These are phyloP conservation scores for Arnoldichthys spilopterus DNA, from an alignment of 2,797 vertebrate species.

Conservation along the genomic window DNA sequence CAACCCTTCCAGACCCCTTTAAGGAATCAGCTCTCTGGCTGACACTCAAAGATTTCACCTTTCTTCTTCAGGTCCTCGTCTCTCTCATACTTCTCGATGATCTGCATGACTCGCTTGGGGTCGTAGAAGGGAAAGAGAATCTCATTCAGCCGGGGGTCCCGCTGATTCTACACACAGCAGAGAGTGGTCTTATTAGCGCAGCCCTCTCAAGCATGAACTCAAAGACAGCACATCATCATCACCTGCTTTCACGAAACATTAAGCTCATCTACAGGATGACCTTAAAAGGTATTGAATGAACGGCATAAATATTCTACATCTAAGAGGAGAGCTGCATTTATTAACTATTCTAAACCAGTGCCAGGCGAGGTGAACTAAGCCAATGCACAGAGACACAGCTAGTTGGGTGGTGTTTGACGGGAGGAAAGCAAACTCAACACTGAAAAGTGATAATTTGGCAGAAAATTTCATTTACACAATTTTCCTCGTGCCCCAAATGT, in stretches of 20 bases:
- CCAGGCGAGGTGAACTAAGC: neutral
- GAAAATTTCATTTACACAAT: neutral
- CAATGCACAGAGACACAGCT: neutral
- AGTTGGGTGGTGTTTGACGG: slow-evolving; percentile 5
- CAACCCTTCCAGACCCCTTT: neutral
- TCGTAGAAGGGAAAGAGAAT: slow-evolving; percentile 99
- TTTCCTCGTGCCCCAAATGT: neutral
- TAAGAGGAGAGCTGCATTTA: neutral
- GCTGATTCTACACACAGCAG: slow-evolving; percentile 82
- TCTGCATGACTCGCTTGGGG: slow-evolving; percentile 94
- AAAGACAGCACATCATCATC: slow-evolving; percentile 15
- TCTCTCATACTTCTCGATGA: slow-evolving; percentile 94
- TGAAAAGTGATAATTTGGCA: neutral
- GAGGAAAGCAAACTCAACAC: slow-evolving; percentile 7
- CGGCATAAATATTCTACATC: slow-evolving; percentile 4
- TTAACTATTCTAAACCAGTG: slow-evolving; percentile 5
- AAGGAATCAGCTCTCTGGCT: neutral
- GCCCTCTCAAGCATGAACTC: slow-evolving; percentile 12
- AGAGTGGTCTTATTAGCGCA: slow-evolving; percentile 8
- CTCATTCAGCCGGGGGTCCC: slow-evolving; percentile 96
- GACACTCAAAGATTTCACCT: slow-evolving; percentile 76
- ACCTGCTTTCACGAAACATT: slow-evolving; percentile 24
- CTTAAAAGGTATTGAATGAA: slow-evolving; percentile 1
- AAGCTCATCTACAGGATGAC: slow-evolving; percentile 8
- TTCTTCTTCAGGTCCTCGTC: slow-evolving; percentile 90